Evolutionary conservation across 2,888 invertebrate genomes (phyloP), one percentile per base, ranked within the genome.

Genomic region (Apodemia duryi): DNA sequence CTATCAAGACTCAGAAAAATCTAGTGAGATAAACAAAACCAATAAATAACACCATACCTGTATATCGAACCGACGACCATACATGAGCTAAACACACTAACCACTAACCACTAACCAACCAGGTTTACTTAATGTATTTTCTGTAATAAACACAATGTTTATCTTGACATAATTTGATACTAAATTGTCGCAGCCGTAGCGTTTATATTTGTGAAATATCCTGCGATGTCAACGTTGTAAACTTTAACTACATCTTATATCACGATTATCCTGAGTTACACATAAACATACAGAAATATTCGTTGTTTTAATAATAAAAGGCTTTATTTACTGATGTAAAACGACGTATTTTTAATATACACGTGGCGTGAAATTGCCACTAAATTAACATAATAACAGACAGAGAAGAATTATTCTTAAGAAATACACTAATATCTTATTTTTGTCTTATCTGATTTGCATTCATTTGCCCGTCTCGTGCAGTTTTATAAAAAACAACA

Each of bases 401-500:
- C 35, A 61, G 61, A 51, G 38, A 65, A 65, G 65, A 61, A 65
- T 65, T 62, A 61, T 65, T 61, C 61, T 61, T 65, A 65, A 63
- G 64, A 66, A 63, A 54, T 32, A 63, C 52, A 29, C 63, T 67
- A 63, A 67, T 65, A 65, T 62, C 62, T 52, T 62, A 61, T 62
- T 63, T 67, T 64, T 49, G 62, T 35, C 57, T 66, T 70, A 70
- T 69, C 68, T 71, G 68, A 66, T 77, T 74, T 75, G 73, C 74
- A 74, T 73, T 73, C 66, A 63, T 69, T 63, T 67, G 67, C 63
- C 67, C 62, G 64, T 73, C 80, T 82, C 81, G 80, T 80, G 84
- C 80, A 78, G 79, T 81, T 60, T 77, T 78, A 78, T 76, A 71
- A 77, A 77, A 82, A 82, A 84, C 80, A 81, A 78, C 75, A 77